These are phyloP conservation scores for Baronia brevicornis DNA, from an alignment of 2,888 invertebrate genomes.

Conservation along the genomic window DNA sequence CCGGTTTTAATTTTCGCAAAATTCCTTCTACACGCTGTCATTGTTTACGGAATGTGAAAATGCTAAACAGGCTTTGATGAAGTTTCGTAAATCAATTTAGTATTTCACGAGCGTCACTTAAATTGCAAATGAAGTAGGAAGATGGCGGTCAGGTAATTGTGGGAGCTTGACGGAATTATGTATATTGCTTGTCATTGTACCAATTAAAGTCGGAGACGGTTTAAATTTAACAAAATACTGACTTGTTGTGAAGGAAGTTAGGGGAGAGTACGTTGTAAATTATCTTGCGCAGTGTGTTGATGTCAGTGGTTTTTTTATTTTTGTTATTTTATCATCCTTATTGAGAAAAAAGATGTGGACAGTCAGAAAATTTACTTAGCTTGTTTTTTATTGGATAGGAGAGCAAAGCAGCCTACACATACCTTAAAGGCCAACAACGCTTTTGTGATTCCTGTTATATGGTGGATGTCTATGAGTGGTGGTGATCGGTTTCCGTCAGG, in stretches of 20 bases:
- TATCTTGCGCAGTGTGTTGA: slow-evolving; percentile 8
- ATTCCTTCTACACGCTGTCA: too few species aligned
- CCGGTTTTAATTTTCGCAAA: too few species aligned
- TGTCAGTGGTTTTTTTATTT: not conserved
- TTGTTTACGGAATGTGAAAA: slow-evolving; percentile 7
- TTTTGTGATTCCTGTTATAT: too few species aligned
- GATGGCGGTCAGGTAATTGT: slow-evolving; percentile 13
- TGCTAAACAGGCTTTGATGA: slow-evolving; percentile 4
- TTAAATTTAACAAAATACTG: slow-evolving; percentile 13
- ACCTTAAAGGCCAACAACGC: too few species aligned
- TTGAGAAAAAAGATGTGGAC: too few species aligned
- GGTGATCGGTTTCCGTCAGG: too few species aligned
- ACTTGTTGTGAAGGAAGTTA: slow-evolving; percentile 12
- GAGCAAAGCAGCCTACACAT: too few species aligned
- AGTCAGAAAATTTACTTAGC: too few species aligned
- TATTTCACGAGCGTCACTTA: slow-evolving; percentile 15
- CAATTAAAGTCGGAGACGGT: slow-evolving; percentile 11
- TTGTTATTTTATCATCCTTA: too few species aligned
- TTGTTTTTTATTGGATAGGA: too few species aligned
- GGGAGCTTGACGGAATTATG: slow-evolving; percentile 14
- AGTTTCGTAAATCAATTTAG: slow-evolving; percentile 13
- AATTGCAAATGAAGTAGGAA: slow-evolving; percentile 16
- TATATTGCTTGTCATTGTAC: slow-evolving; percentile 14
- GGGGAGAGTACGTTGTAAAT: too few species aligned
- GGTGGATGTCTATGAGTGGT: too few species aligned